Conservation (phyloP, 2,113 vertebrate species). For the Mormyrus lacerda region DNA sequence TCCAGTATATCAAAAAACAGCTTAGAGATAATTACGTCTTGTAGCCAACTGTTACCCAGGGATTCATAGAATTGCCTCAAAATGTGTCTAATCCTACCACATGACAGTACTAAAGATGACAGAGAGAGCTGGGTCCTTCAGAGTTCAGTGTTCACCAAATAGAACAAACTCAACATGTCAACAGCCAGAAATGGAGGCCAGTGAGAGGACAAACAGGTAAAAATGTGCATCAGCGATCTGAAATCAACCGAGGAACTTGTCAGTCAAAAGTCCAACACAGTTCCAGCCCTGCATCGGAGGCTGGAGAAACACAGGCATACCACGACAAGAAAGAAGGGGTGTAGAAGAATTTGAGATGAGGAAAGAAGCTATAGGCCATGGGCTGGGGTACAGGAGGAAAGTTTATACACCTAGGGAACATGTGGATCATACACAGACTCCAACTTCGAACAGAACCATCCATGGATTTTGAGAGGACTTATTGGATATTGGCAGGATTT, state of each 20-base stretch:
- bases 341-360: background rate
- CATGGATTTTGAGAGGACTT: background rate
- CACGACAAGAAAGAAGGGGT: background rate
- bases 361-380: background rate
- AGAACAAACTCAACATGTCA: background rate
- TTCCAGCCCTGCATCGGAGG: background rate
- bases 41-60: background rate
- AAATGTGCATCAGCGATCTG: background rate
- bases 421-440: background rate
- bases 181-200: background rate
- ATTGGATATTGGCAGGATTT: background rate
- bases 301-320: background rate
- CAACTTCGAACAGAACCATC: background rate
- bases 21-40: background rate
- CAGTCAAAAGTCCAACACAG: conserved; percentile 31
- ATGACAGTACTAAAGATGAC: background rate
- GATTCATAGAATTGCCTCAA: background rate
- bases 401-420: background rate
- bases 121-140: background rate
- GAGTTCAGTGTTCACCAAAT: background rate
- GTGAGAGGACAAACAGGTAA: background rate
- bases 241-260: conserved; percentile 34
- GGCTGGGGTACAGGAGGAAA: background rate
- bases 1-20: background rate
- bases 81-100: background rate